A percentile compares a stretch with the other conserved stretches of the same genome.
These are phyloP conservation scores for Melanotaenia duboulayi DNA, from an alignment of 2,113 vertebrate species.

Conservation along the genomic window DNA sequence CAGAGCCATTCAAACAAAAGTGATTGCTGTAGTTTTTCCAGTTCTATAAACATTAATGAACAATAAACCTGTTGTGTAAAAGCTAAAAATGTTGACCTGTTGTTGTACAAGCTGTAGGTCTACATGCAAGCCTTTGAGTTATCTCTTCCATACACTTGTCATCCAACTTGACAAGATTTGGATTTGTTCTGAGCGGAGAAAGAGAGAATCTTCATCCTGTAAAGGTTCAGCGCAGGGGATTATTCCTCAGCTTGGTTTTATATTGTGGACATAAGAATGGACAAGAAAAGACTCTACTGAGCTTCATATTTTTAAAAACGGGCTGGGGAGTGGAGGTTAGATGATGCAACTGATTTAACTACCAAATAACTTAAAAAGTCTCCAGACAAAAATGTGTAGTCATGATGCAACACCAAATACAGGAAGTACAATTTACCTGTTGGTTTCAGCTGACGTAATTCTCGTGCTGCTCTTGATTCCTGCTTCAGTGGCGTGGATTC, in stretches of 20 bases:
- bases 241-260: conserved; percentile 18
- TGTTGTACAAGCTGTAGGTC: not conserved
- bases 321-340: not conserved
- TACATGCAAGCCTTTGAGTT: conserved; percentile 11
- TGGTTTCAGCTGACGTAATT: conserved; percentile 2
- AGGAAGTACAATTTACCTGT: not conserved
- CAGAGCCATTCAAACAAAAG: conserved; percentile 6
- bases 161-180: conserved; percentile 27
- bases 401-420: not conserved
- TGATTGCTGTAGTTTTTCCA: not conserved
- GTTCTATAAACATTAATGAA: not conserved
- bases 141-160: conserved; percentile 44
- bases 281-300: conserved; percentile 16
- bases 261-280: conserved; percentile 1
- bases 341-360: conserved; percentile 11
- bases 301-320: conserved; percentile 14
- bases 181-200: conserved; percentile 29
- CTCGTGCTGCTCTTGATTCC: not conserved
- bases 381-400: not conserved
- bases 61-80: no score
- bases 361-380: conserved; percentile 14
- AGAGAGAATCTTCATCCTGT: conserved; percentile 26
- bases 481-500: not conserved
- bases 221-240: conserved; percentile 10
- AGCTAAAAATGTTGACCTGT: conserved; percentile 10